Evolutionary conservation across 37 sponge, comb jelly and placozoan species (phyloP), one percentile per base, ranked within the genome.

Genomic region (Ianthella basta): DNA sequence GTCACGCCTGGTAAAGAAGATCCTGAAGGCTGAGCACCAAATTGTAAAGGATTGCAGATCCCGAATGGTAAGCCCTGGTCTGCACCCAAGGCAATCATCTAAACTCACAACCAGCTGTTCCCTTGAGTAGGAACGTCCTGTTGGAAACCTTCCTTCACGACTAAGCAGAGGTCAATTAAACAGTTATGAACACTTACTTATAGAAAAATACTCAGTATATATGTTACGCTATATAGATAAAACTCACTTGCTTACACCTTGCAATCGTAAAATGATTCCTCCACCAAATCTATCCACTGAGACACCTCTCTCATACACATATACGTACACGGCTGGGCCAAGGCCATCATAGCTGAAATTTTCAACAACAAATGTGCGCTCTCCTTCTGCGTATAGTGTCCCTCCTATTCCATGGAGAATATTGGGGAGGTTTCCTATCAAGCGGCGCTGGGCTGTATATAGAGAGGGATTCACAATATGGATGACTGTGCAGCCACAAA

Each of bases 261-360:
- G 50, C 50, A 61, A 10, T 5, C 29, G 24, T 18, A 75, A 5
- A 18, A 75, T 23, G 25, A 19, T 6, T 16, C 78, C 78, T 10
- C 54, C 55, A 14, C 78, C 78, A 75, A 19, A 41, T 10, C n/a
- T 41, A 10, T 24, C 3, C 16, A 75, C 78, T 15, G 78, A 2
- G 21, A 18, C 21, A 41, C 78, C 78, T 41, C 55, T 18, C 44
- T 40, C 23, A 41, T 75, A 75, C 53, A 75, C 78, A 41, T 75
- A 75, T 13, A 75, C 4, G 16, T 15, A 38, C 18, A 53, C 53
- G 12, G 5, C 78, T 44, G 78, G 78, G 8, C 54, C 78, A 53
- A 18, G 14, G 6, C 78, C 78, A 41, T 75, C 78, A 41, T 75
- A 75, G n/a, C 50, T 23, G 25, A 75, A 75, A 18, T 12, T 12